phyloP scores from a whole-genome alignment of 2,888 invertebrate genomes.

The Aporophyla nigra region DNA sequence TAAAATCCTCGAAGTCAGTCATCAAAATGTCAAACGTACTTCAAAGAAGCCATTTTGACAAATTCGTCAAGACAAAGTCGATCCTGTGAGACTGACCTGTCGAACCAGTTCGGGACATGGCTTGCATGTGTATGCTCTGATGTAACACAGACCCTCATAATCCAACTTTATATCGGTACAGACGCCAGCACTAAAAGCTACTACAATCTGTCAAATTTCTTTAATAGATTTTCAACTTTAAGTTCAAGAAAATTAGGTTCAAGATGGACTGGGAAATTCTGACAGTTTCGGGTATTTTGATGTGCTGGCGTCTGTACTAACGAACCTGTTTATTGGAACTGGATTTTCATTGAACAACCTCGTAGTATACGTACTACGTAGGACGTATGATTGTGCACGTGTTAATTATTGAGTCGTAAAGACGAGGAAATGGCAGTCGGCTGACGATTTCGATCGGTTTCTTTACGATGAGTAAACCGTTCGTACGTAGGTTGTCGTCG shows the following conservation, averaged over 20 bases:
- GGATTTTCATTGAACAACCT: slow-evolving; percentile 15
- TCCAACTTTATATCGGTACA: background rate
- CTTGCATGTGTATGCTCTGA: background rate
- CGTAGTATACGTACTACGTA: background rate
- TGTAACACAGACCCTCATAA: slow-evolving; percentile 5
- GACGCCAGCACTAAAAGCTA: no score
- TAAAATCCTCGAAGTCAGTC: background rate
- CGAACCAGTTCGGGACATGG: slow-evolving; percentile 18
- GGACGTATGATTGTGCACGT: slow-evolving; percentile 31
- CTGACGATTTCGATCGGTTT: slow-evolving; percentile 35
- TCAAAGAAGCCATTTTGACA: slow-evolving; percentile 12
- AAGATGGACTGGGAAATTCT: no score
- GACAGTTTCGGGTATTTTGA: no score
- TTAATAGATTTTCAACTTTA: no score
- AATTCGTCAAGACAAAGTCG: slow-evolving; percentile 11
- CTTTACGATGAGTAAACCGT: slow-evolving; percentile 41
- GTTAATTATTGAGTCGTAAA: slow-evolving; percentile 56
- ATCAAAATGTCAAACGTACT: slow-evolving; percentile 1
- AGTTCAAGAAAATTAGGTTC: no score
- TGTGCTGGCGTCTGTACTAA: background rate
- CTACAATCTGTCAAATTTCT: no score
- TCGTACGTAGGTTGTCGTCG: background rate
- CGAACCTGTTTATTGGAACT: slow-evolving; percentile 30
- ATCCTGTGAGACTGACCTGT: background rate
- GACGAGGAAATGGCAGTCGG: slow-evolving; percentile 44